phyloP scores from a whole-genome alignment of 2,113 vertebrate species.

The Trichechus manatus region DNA sequence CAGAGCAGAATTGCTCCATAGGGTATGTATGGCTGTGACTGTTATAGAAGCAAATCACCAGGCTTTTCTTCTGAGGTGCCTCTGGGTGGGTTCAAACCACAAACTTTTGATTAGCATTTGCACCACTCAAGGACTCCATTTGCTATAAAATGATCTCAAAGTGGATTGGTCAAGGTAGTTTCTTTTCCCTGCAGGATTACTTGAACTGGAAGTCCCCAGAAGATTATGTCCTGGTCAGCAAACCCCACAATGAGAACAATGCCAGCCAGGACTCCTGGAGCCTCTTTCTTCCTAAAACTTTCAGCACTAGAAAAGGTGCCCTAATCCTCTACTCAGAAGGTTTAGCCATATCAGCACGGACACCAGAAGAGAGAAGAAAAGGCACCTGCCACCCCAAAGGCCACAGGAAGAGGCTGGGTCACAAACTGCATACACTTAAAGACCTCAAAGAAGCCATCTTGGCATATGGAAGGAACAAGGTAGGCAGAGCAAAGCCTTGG shows the following conservation, averaged over 20 bases:
- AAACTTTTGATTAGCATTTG: neutral
- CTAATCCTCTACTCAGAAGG: conserved; percentile 91
- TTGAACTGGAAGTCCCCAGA: conserved; percentile 90
- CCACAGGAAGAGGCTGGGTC: conserved; percentile 74
- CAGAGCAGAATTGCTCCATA: neutral
- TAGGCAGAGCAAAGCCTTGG: conserved; percentile 69
- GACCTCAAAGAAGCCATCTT: conserved; percentile 87
- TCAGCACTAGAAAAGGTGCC: conserved; percentile 88
- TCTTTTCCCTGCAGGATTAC: conserved; percentile 87
- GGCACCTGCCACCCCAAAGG: neutral
- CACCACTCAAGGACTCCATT: neutral
- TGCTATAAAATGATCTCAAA: neutral
- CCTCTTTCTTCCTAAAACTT: conserved; percentile 89
- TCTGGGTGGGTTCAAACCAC: neutral
- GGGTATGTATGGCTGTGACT: neutral
- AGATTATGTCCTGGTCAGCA: conserved; percentile 83
- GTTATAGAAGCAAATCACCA: neutral
- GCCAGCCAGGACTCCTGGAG: conserved; percentile 51
- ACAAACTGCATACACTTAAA: conserved; percentile 84
- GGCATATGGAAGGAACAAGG: conserved; percentile 85
- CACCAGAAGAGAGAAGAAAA: conserved; percentile 73
- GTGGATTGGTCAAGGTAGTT: neutral
- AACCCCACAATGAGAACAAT: conserved; percentile 44
- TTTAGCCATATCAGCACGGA: conserved; percentile 81
- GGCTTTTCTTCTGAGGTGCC: neutral